phyloP scores from a whole-genome alignment of 2,113 vertebrate genomes.

The Psilopsiagon aymara region DNA sequence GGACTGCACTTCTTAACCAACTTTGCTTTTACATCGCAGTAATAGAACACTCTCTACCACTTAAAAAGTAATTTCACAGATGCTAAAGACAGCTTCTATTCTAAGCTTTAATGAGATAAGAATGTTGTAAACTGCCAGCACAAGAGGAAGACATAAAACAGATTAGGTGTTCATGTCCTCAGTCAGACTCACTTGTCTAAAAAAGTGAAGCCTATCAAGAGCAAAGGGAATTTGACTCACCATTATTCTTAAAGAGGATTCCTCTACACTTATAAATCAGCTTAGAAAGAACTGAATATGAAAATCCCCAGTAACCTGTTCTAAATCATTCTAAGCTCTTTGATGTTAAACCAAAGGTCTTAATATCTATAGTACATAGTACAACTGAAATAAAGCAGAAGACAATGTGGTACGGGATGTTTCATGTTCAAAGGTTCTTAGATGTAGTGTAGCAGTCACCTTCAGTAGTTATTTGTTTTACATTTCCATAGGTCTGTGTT shows the following conservation, averaged over 20 bases:
- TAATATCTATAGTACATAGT: background rate
- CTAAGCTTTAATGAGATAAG: constrained; percentile 16
- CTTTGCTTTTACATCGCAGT: background rate
- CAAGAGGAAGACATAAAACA: background rate
- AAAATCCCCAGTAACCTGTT: background rate
- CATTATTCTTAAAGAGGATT: background rate
- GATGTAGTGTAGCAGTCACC: background rate
- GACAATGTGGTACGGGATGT: background rate
- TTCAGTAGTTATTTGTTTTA: background rate
- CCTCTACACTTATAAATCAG: background rate
- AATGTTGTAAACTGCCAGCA: background rate
- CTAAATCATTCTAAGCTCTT: background rate
- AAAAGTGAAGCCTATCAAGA: background rate
- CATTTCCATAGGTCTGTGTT: background rate
- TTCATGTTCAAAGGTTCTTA: background rate
- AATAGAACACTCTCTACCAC: background rate
- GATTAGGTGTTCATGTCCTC: background rate
- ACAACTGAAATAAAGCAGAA: background rate
- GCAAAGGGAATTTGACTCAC: background rate
- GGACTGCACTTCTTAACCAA: background rate
- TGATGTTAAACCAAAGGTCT: background rate
- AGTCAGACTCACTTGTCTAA: background rate
- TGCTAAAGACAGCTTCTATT: constrained; percentile 9
- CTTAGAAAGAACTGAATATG: background rate
- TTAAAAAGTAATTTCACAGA: background rate